These are phyloP conservation scores for Amiota mariae DNA, from an alignment of 2,888 invertebrate genomes.

Conservation along the genomic window DNA sequence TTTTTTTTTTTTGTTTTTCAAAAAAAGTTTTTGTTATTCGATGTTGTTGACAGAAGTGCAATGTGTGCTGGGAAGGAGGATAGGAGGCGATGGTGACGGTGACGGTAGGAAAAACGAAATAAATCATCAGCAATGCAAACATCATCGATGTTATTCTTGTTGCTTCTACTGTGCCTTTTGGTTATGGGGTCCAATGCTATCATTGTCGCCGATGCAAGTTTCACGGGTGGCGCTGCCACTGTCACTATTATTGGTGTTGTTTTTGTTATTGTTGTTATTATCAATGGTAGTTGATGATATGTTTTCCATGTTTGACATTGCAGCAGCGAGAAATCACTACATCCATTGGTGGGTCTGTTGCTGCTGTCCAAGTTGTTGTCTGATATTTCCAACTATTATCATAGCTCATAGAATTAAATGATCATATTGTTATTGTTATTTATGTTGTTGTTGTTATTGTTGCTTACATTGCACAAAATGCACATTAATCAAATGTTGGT, in stretches of 20 bases:
- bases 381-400: neutral
- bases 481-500: slow-evolving; percentile 62
- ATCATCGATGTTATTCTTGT: slow-evolving; percentile 24
- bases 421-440: slow-evolving; percentile 41
- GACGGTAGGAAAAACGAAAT: slow-evolving; percentile 45
- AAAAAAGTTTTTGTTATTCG: neutral
- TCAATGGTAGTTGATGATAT: neutral
- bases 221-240: neutral
- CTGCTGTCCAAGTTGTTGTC: neutral
- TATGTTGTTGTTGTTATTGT: slow-evolving; percentile 54
- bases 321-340: slow-evolving; percentile 17
- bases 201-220: slow-evolving; percentile 9
- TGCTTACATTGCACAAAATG: slow-evolving; percentile 53
- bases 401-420: slow-evolving; percentile 8
- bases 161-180: neutral
- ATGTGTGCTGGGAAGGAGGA: slow-evolving; percentile 44
- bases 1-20: slow-evolving; percentile 26
- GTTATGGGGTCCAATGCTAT: neutral
- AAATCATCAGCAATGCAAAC: slow-evolving; percentile 53
- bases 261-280: neutral
- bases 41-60: slow-evolving; percentile 27
- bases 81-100: slow-evolving; percentile 45
- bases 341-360: neutral
- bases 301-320: slow-evolving; percentile 26
- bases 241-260: neutral